Conservation (phyloP, 2,888 invertebrate genomes). For the Sclerodermus sp. region DNA sequence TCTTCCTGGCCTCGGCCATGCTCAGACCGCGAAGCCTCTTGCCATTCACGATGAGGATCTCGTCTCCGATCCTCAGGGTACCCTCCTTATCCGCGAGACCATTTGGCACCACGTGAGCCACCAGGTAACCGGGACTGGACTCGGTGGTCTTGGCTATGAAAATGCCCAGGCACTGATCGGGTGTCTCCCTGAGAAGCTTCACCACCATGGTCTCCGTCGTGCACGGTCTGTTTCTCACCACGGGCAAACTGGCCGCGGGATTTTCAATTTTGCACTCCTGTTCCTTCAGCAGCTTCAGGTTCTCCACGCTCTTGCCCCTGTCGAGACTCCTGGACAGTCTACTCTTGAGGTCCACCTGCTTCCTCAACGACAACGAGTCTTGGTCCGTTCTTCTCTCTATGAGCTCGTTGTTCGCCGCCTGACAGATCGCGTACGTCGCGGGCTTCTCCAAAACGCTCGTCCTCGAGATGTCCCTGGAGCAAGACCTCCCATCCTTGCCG, state of each 20-base stretch:
- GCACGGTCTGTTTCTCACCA: slow-evolving; percentile 40
- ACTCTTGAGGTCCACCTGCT: neutral
- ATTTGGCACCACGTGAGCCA: slow-evolving; percentile 72
- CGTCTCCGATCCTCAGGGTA: slow-evolving; percentile 69
- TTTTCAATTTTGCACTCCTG: slow-evolving; percentile 1
- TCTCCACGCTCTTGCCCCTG: slow-evolving; percentile 2
- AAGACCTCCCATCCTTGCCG: slow-evolving; percentile 16
- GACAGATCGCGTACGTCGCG: slow-evolving; percentile 15
- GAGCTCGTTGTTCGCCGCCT: slow-evolving; percentile 31
- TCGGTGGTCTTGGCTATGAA: slow-evolving; percentile 69
- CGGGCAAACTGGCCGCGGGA: slow-evolving; percentile 21
- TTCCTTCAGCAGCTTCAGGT: neutral
- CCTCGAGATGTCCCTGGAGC: slow-evolving; percentile 13
- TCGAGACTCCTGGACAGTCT: neutral
- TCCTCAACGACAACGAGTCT: slow-evolving; percentile 45
- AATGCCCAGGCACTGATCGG: slow-evolving; percentile 70
- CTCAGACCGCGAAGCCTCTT: slow-evolving; percentile 68
- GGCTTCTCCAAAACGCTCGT: slow-evolving; percentile 22
- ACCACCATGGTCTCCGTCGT: slow-evolving; percentile 57
- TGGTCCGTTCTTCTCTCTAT: slow-evolving; percentile 43
- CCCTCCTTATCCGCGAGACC: slow-evolving; percentile 73
- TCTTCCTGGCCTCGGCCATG: slow-evolving; percentile 68
- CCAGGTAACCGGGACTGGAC: slow-evolving; percentile 64
- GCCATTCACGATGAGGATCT: slow-evolving; percentile 74
- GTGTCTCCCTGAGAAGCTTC: slow-evolving; percentile 62